These are phyloP conservation scores for Drosophila paulistorum DNA, from an alignment of 1,140 invertebrate species.

Conservation along the genomic window DNA sequence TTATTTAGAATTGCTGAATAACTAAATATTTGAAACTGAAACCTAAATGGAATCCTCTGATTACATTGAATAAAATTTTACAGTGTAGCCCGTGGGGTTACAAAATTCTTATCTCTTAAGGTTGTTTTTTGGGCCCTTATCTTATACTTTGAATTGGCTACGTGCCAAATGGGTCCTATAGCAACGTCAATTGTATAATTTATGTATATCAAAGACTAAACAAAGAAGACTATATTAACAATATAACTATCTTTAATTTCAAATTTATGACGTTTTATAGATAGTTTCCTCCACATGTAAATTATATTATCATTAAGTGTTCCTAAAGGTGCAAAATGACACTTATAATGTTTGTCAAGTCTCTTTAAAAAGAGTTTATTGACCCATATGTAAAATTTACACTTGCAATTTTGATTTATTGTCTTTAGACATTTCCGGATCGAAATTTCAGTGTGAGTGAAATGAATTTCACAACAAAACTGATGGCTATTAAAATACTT, in stretches of 20 bases:
- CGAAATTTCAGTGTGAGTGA: neutral
- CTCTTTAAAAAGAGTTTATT: neutral
- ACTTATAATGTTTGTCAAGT: neutral
- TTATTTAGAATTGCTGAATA: too few species aligned
- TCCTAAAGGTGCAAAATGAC: too few species aligned
- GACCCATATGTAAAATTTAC: neutral
- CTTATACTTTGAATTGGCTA: neutral
- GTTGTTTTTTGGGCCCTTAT: conserved; percentile 3
- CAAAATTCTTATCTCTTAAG: conserved; percentile 3
- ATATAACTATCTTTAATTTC: too few species aligned
- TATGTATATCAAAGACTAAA: neutral
- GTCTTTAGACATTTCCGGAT: neutral
- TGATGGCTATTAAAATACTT: neutral
- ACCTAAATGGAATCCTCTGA: too few species aligned
- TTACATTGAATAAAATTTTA: neutral
- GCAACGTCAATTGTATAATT: neutral
- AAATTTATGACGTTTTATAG: too few species aligned
- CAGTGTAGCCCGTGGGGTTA: neutral
- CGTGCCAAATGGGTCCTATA: neutral
- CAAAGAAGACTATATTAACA: neutral
- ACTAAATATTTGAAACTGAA: too few species aligned
- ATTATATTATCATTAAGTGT: too few species aligned
- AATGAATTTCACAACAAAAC: conserved; percentile 4
- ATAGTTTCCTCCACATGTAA: too few species aligned
- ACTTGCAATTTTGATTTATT: neutral